phyloP scores from a whole-genome alignment of 2,797 vertebrate genomes.

The Nothura maculosa region DNA sequence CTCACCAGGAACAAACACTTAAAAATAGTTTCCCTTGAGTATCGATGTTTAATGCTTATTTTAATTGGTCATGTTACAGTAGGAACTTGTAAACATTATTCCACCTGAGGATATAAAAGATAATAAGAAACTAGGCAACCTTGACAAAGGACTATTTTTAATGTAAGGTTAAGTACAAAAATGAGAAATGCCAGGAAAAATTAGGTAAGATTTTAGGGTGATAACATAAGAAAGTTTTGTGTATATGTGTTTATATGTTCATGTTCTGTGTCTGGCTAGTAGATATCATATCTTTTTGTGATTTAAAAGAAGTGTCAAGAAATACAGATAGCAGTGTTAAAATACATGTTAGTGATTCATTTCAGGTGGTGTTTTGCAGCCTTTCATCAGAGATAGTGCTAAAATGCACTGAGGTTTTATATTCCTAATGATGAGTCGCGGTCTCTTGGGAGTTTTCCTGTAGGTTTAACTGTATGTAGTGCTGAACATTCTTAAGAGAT shows the following conservation, averaged over 20 bases:
- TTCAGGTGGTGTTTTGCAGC: background rate
- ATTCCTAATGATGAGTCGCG: background rate
- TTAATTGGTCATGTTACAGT: background rate
- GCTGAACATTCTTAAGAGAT: background rate
- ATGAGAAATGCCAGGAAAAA: background rate
- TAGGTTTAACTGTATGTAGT: slow-evolving; percentile 19
- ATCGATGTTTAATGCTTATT: background rate
- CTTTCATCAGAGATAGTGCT: background rate
- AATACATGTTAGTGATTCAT: background rate
- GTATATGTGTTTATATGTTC: background rate
- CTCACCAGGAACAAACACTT: background rate
- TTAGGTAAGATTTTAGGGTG: background rate
- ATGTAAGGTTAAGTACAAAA: background rate
- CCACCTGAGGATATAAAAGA: background rate
- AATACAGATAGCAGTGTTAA: background rate
- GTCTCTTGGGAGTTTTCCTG: background rate
- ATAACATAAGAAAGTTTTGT: background rate
- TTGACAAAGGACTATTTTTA: background rate
- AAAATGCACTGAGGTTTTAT: background rate
- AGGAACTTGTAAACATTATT: background rate
- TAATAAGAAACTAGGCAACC: background rate
- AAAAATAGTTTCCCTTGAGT: background rate
- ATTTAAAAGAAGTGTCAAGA: background rate
- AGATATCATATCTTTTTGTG: background rate
- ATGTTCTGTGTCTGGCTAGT: background rate